Base-by-base conservation (phyloP, 1,140 invertebrate genomes). In the Micrasema longulum region DNA sequence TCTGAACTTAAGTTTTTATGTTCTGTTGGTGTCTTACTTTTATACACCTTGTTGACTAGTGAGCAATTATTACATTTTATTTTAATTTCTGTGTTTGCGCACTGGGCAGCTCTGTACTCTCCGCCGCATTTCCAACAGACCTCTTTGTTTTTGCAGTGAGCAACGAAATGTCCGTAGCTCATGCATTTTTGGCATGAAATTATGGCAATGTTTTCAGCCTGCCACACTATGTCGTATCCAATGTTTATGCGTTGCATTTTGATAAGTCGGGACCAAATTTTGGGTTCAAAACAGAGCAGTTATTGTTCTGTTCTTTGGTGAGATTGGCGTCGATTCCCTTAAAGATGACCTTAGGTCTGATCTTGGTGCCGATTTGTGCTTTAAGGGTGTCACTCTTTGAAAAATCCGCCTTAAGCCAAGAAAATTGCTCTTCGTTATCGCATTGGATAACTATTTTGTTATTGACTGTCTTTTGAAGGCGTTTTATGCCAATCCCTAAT, bases 91-190 rank as follows among this genome's bases (percentile, higher is more conserved):
- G 26, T 31, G 3, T 31, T 31, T 31, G 26, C 26, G 26, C 26
- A 31, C 7, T 31, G 26, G 7, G 26, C 26, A 31, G 26, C 26
- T 31, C 26, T 48, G 45, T 48, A 16, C 4, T 48, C 45, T 5
- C 45, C 45, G 45, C 45, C 45, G 18, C 45, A 48, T 16, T 20
- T 48, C 45, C 45, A 48, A 48, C 45, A 48, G 2, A 48, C 41
- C 10, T 48, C 4, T 0, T 48, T 48, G 0, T 18, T 48, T 48
- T 48, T 48, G 10, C 14, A 48, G 5, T 48, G 45, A 11, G 45
- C 45, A 4, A 48, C 10, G 4, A 14, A 47, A 18, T 43, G 14
- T n/a, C 41, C 14, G 2, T 43, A 43, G 41, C 41, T 16, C 41
- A 43, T 48, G 14, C 43, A 45, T 45, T 48, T 20, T 11, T 48